Evolutionary conservation across 1,140 invertebrate genomes (phyloP), one percentile per base, ranked within the genome.

Genomic region (Laupala kohalensis): DNA sequence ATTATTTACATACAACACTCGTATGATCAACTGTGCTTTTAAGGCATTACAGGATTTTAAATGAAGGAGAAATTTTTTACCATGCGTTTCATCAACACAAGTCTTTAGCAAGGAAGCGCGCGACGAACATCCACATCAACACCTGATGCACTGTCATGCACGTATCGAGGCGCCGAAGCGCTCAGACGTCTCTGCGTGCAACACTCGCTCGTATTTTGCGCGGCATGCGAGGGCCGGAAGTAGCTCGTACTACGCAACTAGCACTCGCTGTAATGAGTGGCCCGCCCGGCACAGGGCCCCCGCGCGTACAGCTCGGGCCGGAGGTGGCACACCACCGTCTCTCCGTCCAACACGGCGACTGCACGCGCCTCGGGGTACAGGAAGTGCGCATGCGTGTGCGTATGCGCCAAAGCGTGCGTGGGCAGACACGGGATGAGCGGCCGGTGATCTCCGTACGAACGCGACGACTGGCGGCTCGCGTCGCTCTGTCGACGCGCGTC

Each of bases 311-410:
- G 77, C 76, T 84, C 79, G 80, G 88, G 90, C 78, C 91, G 90
- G 65, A 93, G 80, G 76, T 92, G 89, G 77, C 91, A 92, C 13
- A 92, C 90, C 30, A 93, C 92, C 72, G 90, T 92, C 75, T 92
- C 90, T 2, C 91, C 90, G 77, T 92, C 90, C 13, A 93, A 81
- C 1, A 93, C 90, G 1, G 91, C 91, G 5, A 92, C 89, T 77
- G 90, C 84, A 82, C 84, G 82, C 81, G 77, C 73, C 23, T 75
- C 71, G 15, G 77, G 73, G 70, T 75, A 72, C 71, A 74, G 24
- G 62, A 64, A 71, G 24, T 26, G 15, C 19, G 6, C 29, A 27
- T 25, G 71, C n/a, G 80, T 82, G 67, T 81, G 82, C 13, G 78
- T 78, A 69, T 81, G 75, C 64, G 78, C 75, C 65, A 81, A 80